phyloP scores from a whole-genome alignment of 2,797 vertebrate species.

The Trachurus trachurus region DNA sequence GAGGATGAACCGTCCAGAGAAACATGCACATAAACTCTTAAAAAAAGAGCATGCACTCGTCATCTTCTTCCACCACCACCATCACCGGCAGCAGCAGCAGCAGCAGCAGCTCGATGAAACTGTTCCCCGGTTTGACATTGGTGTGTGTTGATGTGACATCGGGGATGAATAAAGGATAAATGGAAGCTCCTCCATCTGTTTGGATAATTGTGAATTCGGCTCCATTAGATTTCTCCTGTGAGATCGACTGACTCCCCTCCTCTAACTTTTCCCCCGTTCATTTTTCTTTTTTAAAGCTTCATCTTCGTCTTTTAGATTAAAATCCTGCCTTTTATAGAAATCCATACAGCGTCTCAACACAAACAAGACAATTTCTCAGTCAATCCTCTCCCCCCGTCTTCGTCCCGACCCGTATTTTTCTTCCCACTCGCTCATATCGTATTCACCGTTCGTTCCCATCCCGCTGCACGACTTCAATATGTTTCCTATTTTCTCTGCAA shows the following conservation, averaged over 20 bases:
- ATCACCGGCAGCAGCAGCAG: too few relatives aligned
- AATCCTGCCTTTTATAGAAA: background rate
- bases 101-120: background rate
- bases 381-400: background rate
- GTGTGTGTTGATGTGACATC: background rate
- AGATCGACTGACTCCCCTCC: background rate
- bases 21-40: background rate
- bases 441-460: slow-evolving; percentile 7
- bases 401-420: background rate
- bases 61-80: background rate
- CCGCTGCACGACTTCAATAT: slow-evolving; percentile 29
- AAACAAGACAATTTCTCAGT: slow-evolving; percentile 9
- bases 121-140: background rate
- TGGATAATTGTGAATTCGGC: background rate
- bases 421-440: background rate
- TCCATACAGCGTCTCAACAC: background rate
- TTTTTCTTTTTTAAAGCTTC: background rate
- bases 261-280: background rate
- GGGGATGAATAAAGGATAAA: background rate
- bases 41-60: background rate
- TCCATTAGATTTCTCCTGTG: background rate
- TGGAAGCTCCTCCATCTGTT: background rate
- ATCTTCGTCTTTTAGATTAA: background rate
- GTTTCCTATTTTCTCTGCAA: slow-evolving; percentile 37
- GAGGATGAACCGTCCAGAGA: background rate